Base-by-base conservation (phyloP, 2,888 invertebrate genomes). In the Brachypalpus laphriformis region DNA sequence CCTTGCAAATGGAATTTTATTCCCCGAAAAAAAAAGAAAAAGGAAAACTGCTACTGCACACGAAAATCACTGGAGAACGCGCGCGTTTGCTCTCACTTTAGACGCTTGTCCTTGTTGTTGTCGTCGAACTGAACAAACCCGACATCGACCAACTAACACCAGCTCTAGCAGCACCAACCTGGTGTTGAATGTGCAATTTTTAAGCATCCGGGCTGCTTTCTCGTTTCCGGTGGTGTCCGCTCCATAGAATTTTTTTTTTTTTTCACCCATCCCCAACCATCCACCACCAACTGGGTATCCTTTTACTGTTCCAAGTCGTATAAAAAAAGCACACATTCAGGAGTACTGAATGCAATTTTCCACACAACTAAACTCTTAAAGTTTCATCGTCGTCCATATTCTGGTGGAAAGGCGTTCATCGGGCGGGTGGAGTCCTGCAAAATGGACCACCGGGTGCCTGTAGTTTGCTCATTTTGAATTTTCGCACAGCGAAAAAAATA, bases 301-400 rank as follows among this genome's bases (percentile, higher is more conserved):
- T 22, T 61, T 42, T n/a, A 3, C 20, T 5, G 3, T 5, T 11
- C 31, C 18, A 14, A 14, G 28, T 9, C 37, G 47, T 11, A 28
- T 9, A 37, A 65, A 14, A 66, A 18, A 42, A 66, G 72, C 57
- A 68, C 14, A 37, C 56, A 78, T 85, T 63, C 83, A 81, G 31
- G 75, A 85, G 70, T 88, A 88, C 88, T 90, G 90, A 90, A 90
- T 90, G 90, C 90, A 90, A 90, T 90, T 90, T 90, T 90, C 90
- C 90, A 90, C 90, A 89, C 89, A 90, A 90, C 90, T 90, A 88
- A 90, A 89, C 89, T 88, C 87, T 88, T 89, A 88, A 88, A 87
- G 88, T 88, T 87, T 61, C 85, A 81, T 66, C 75, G 81, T 85
- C 81, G 61, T 81, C 71, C 71, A 76, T 54, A 75, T 76, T 76